Evolutionary conservation across 2,888 invertebrate genomes (phyloP).

Genomic region (Torymus aiolomorphi): DNA sequence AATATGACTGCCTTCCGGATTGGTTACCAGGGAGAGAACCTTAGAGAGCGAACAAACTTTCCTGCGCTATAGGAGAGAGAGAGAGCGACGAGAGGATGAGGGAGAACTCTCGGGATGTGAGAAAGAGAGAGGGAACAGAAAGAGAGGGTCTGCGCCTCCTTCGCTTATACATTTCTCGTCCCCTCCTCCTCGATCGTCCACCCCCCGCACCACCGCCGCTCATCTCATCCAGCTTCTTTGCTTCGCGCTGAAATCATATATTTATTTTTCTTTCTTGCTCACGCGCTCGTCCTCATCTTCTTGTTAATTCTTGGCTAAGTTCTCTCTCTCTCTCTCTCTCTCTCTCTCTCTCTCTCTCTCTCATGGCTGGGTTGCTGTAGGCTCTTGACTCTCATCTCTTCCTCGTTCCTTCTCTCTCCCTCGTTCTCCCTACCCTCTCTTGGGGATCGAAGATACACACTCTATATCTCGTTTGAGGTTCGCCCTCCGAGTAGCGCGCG

Average conservation of each 20-base stretch:
- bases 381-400: conserved; percentile 21
- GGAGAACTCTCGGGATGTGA: neutral
- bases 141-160: conserved; percentile 19
- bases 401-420: neutral
- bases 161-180: neutral
- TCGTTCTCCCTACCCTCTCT: neutral
- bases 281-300: conserved; percentile 28
- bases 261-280: conserved; percentile 49
- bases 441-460: neutral
- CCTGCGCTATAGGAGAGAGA: conserved; percentile 22
- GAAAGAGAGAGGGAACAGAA: conserved; percentile 24
- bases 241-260: conserved; percentile 45
- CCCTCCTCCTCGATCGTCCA: conserved; percentile 9
- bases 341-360: neutral
- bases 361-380: neutral
- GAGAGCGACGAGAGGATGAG: conserved; percentile 56
- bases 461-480: neutral
- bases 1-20: conserved; percentile 68
- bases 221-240: conserved; percentile 53
- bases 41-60: conserved; percentile 52
- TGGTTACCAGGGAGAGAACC: conserved; percentile 65
- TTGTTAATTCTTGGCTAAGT: conserved; percentile 39
- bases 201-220: conserved; percentile 36
- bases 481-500: neutral
- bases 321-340: neutral